Evolutionary conservation across 2,888 invertebrate species (phyloP), one percentile per base, ranked within the genome.

Genomic region (Ochropleura leucogaster): DNA sequence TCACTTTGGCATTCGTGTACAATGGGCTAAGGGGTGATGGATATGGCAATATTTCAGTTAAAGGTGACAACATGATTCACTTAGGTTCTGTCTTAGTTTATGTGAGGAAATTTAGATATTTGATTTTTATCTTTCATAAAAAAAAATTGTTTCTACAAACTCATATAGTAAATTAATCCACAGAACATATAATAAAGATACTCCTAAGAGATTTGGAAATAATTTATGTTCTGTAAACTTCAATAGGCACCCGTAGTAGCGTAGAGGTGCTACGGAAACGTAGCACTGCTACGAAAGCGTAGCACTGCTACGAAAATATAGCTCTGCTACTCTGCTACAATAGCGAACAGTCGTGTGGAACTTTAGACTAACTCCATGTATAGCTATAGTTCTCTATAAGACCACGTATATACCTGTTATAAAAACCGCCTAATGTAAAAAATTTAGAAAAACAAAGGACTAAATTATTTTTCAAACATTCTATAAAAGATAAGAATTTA

Each of bases 1-100:
- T 85, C 88, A 76, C 75, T 83, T 76, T 42, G 71, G 77, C 67
- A 79, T 74, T 71, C 62, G 51, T 9, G 18, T 8, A 60, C 84
- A 47, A 14, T 3, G 8, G 4, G 30, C 0, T 74, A 51, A 10
- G 9, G 72, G 42, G 20, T 4, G 18, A 30, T 66, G 73, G 77
- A 86, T 73, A 16, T 20, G 85, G 86, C 51, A 76, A 16, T 49
- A 30, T 62, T n/a, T 18, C 8, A n/a, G 14, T 51, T 14, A 40
- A 51, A 30, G 1, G 4, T 16, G 9, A 3, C 4, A 9, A 3
- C 30, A 30, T 30, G 30, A 30, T 30, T 18, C 3, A 49, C 6
- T 8, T 51, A 18, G 4, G n/a, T n/a, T n/a, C 51, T n/a, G n/a
- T 1, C n/a, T 53, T n/a, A n/a, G 8, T 53, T 12, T 20, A 20